phyloP scores from a whole-genome alignment of 2,113 vertebrate genomes.

The Notechis scutatus region DNA sequence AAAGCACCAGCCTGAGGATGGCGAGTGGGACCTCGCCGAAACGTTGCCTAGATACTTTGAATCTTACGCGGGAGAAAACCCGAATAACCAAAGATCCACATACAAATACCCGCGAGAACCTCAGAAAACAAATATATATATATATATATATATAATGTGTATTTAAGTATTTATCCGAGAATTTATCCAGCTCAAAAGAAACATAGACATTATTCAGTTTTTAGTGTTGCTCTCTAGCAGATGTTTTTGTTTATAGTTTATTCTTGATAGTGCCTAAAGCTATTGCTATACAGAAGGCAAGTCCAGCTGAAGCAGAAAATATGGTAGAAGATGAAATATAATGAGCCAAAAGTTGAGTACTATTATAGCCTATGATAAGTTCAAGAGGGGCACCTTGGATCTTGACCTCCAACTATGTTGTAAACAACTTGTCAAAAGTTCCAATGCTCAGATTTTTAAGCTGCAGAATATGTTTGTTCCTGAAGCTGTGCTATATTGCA shows the following conservation, averaged over 20 bases:
- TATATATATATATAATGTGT: too few relatives aligned
- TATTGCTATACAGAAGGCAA: background rate
- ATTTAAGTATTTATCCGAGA: background rate
- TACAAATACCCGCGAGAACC: too few relatives aligned
- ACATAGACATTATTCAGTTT: background rate
- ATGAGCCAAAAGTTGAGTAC: constrained; percentile 4
- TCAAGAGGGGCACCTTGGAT: background rate
- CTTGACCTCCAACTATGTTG: constrained; percentile 9
- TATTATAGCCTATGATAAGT: background rate
- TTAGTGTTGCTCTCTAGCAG: background rate
- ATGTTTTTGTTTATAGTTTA: fast-evolving
- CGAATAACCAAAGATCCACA: too few relatives aligned
- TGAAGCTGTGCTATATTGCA: background rate
- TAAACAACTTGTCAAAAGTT: background rate
- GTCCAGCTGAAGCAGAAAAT: background rate
- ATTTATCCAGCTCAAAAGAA: background rate
- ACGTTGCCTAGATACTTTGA: too few relatives aligned
- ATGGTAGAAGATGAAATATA: background rate
- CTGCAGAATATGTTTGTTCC: background rate
- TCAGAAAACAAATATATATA: too few relatives aligned
- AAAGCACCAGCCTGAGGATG: too few relatives aligned
- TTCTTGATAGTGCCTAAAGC: background rate
- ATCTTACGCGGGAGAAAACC: too few relatives aligned
- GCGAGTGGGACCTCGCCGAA: too few relatives aligned
- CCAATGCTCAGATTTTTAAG: background rate